These are phyloP conservation scores for Anisognathus igniventris DNA, from an alignment of 2,797 vertebrate species.

Conservation along the genomic window DNA sequence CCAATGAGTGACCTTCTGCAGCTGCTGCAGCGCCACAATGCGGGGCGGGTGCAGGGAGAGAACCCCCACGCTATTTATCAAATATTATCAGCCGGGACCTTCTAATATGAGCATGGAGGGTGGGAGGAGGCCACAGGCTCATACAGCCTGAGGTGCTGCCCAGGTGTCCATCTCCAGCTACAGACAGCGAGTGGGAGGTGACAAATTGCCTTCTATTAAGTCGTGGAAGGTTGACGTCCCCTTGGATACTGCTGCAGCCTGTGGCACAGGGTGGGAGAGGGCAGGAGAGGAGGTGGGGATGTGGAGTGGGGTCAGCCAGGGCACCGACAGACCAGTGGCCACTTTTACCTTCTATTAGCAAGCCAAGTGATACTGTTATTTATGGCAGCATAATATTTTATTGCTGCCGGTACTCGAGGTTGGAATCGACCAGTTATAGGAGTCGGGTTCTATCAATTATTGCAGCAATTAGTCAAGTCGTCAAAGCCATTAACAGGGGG, in stretches of 20 bases:
- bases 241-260: not conserved
- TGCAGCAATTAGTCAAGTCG: slow-evolving; percentile 85
- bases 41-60: slow-evolving; percentile 12
- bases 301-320: slow-evolving; percentile 69
- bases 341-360: not conserved
- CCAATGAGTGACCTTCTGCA: slow-evolving; percentile 83
- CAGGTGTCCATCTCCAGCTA: slow-evolving; percentile 73
- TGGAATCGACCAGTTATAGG: slow-evolving; percentile 83
- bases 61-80: slow-evolving; percentile 75
- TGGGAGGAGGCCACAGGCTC: not conserved
- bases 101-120: slow-evolving; percentile 50
- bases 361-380: slow-evolving; percentile 68
- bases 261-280: slow-evolving; percentile 62
- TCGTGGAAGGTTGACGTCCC: slow-evolving; percentile 68
- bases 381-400: slow-evolving; percentile 79
- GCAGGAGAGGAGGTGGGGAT: slow-evolving; percentile 67
- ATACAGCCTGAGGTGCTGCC: slow-evolving; percentile 76
- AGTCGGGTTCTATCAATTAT: slow-evolving; percentile 90
- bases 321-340: slow-evolving; percentile 30
- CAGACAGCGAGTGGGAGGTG: slow-evolving; percentile 80
- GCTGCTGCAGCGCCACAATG: slow-evolving; percentile 66
- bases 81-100: slow-evolving; percentile 69
- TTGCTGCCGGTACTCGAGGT: slow-evolving; percentile 77
- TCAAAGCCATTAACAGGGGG: slow-evolving; percentile 67
- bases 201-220: slow-evolving; percentile 79